These are phyloP conservation scores for Lutjanus erythropterus DNA, from an alignment of 2,113 vertebrate genomes.

Conservation along the genomic window DNA sequence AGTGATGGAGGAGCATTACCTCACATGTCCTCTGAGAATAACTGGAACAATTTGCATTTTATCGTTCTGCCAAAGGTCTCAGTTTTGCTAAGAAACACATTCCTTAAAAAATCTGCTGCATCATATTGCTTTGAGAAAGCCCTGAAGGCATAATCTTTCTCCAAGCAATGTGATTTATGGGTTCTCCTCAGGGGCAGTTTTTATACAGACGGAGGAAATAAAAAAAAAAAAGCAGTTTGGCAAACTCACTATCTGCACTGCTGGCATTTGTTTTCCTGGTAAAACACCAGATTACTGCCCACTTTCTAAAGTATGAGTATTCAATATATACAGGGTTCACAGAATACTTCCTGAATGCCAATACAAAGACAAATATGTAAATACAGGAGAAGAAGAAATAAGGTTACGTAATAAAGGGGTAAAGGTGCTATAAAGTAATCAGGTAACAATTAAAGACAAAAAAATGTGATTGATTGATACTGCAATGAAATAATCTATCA, in stretches of 20 bases:
- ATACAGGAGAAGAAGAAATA: neutral
- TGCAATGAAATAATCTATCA: neutral
- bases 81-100: conserved; percentile 8
- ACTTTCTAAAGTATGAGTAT: neutral
- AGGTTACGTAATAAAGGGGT: neutral
- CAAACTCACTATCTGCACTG: conserved; percentile 9
- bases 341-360: neutral
- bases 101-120: conserved; percentile 20
- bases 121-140: conserved; percentile 34
- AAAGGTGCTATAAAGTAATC: neutral
- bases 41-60: neutral
- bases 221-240: conserved; percentile 14
- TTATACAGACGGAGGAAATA: conserved; percentile 31
- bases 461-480: neutral
- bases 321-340: neutral
- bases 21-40: conserved; percentile 16
- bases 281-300: neutral
- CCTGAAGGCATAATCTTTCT: conserved; percentile 26
- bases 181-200: conserved; percentile 14
- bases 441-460: neutral
- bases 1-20: neutral
- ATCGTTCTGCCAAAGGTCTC: conserved; percentile 1
- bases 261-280: conserved; percentile 12
- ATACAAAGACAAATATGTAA: neutral
- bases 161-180: conserved; percentile 33